A percentile compares a stretch with the other conserved stretches of the same genome.
phyloP scores from a whole-genome alignment of 2,797 vertebrate genomes.

The Halcyon chelicuti region DNA sequence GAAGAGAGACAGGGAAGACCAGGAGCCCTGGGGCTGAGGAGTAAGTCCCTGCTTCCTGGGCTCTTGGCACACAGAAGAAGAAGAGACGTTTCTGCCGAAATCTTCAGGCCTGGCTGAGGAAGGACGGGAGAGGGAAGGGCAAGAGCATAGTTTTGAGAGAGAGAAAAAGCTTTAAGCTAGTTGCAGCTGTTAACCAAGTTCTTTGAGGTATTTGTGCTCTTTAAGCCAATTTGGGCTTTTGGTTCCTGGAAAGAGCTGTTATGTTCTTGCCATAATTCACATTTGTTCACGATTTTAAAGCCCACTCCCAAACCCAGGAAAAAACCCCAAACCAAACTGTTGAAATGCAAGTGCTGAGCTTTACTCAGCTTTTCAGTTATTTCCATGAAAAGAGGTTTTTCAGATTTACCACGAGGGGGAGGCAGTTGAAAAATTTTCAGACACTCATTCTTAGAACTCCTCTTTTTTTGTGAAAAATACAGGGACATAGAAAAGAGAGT shows the following conservation, averaged over 20 bases:
- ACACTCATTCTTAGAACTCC: not conserved
- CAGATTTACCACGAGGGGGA: conserved; percentile 50
- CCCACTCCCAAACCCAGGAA: fast-evolving
- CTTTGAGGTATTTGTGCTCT: not conserved
- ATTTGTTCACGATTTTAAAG: not conserved
- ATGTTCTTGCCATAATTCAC: not conserved
- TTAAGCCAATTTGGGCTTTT: not conserved
- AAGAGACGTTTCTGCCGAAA: not conserved
- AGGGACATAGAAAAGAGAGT: not conserved
- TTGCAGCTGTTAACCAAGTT: not conserved
- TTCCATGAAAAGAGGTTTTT: not conserved
- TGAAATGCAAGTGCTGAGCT: not conserved
- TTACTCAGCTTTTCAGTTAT: not conserved
- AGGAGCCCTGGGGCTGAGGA: not conserved
- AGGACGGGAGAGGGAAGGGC: not conserved
- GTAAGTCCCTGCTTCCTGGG: not conserved
- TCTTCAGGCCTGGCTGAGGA: not conserved
- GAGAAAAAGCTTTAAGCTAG: not conserved
- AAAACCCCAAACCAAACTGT: no score
- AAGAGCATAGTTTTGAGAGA: not conserved
- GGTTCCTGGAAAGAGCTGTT: not conserved
- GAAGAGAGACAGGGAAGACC: not conserved
- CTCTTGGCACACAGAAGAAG: not conserved
- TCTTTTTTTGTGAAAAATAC: not conserved
- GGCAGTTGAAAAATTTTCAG: conserved; percentile 50